Evolutionary conservation across 2,888 invertebrate species (phyloP).

Genomic region (Eupithecia subfuscata): DNA sequence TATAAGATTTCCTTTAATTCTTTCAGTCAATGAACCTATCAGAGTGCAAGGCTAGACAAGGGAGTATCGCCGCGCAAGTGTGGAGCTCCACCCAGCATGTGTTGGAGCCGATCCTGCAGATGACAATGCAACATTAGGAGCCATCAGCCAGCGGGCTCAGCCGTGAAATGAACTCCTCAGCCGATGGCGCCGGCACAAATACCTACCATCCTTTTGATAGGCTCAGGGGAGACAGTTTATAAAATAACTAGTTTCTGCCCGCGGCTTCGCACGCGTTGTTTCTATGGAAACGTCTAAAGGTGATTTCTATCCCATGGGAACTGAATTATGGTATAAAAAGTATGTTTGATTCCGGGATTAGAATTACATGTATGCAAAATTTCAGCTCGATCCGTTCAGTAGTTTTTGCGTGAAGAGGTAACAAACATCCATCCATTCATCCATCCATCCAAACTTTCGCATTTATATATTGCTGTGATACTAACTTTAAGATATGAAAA

Average conservation of each 20-base stretch:
- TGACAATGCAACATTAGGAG: constrained; percentile 33
- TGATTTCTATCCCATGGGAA: no score
- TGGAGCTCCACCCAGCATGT: not conserved
- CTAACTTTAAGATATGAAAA: not conserved
- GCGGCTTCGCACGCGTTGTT: no score
- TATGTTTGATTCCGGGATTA: no score
- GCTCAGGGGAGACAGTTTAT: not conserved
- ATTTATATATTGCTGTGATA: no score
- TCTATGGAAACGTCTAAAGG: no score
- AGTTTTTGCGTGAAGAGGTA: no score
- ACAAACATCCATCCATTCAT: no score
- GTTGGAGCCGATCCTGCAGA: constrained; percentile 3
- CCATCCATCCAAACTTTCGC: no score
- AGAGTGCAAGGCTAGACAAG: not conserved
- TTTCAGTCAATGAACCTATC: not conserved
- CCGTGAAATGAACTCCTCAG: constrained; percentile 65
- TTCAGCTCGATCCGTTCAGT: no score
- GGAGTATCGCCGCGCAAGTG: not conserved
- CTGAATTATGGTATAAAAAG: no score
- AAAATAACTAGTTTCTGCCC: no score
- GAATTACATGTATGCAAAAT: no score
- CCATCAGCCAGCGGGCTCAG: constrained; percentile 55
- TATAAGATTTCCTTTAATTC: not conserved
- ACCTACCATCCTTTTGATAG: not conserved
- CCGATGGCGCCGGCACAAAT: constrained; percentile 41